Base-by-base conservation (phyloP, 1,140 invertebrate species). In the Phymastichus coffea region DNA sequence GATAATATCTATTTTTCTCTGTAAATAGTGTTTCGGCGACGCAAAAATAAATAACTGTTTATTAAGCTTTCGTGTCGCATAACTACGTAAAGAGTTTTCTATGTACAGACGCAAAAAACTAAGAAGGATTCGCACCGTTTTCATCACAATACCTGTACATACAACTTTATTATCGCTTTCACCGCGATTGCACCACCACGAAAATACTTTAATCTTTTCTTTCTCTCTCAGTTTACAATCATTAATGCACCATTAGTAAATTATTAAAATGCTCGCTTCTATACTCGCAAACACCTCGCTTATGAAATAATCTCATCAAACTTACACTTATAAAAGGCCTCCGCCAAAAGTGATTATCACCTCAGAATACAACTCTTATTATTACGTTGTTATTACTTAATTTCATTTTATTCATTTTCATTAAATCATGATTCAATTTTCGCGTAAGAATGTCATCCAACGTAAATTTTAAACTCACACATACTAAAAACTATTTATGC, bases 301-400 rank as follows among this genome's bases (percentile, higher is more conserved):
- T 19, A 62, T 51, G 40, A 57, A 61, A 49, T 51, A 61, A 61
- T 56, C 46, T 56, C 37, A 53, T 37, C 10, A 61, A 48, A 49
- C 52, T 61, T 61, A 61, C 15, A 56, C 4, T 43, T 56, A 61
- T 48, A 57, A 62, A 61, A 62, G 60, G 54, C 60, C 54, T 62
- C 48, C 20, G 53, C 53, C 60, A 47, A 51, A 57, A 47, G 48
- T 62, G 40, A 55, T 14, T n/a, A 38, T 3, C 47, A 51, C 48
- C 41, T 62, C 57, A 23, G 6, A 17, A 52, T 37, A 52, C 40
- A 57, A 14, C 28, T 51, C 28, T 33, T 41, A 33, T 33, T 33
- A 33, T n/a, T n/a, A n/a, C n/a, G n/a, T n/a, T n/a, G n/a, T n/a
- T n/a, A 49, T 48, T 9, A 44, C 33, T 30, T 33, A 28, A 26